Percentiles rank a stretch among this genome's conserved stretches.
Conservation (phyloP, 1,140 invertebrate species). For the Arion vulgaris region DNA sequence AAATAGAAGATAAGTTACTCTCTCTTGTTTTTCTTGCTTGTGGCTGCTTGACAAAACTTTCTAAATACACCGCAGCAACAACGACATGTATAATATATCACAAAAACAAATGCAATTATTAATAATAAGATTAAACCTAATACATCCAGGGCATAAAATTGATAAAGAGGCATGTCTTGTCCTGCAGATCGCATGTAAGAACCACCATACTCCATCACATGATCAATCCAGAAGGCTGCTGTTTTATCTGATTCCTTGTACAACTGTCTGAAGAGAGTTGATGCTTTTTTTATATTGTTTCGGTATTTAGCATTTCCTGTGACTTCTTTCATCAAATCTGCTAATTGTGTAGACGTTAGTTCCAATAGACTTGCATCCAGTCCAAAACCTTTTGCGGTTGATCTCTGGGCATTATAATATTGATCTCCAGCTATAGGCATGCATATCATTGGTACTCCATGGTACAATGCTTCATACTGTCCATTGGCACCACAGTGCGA, state of each 20-base stretch:
- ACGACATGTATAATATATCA: background rate
- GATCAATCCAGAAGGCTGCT: slow-evolving; percentile 55
- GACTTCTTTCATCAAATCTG: slow-evolving; percentile 41
- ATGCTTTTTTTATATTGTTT: slow-evolving; percentile 49
- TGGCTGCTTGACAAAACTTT: too few species aligned
- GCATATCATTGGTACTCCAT: slow-evolving; percentile 72
- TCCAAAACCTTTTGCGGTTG: slow-evolving; percentile 43
- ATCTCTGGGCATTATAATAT: slow-evolving; percentile 67
- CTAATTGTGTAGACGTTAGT: slow-evolving; percentile 38
- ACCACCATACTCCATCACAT: slow-evolving; percentile 56
- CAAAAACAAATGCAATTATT: background rate
- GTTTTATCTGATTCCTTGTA: slow-evolving; percentile 44
- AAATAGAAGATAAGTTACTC: too few species aligned
- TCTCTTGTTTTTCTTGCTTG: too few species aligned
- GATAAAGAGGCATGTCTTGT: slow-evolving; percentile 45
- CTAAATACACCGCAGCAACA: background rate
- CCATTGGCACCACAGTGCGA: slow-evolving; percentile 57
- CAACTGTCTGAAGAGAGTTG: slow-evolving; percentile 49
- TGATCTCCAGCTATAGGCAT: slow-evolving; percentile 83
- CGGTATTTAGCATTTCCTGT: slow-evolving; percentile 46
- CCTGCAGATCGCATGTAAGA: slow-evolving; percentile 46
- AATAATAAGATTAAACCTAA: slow-evolving; percentile 20
- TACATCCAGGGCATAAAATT: slow-evolving; percentile 52
- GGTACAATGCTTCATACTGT: slow-evolving; percentile 52
- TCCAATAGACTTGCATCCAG: slow-evolving; percentile 40